A percentile compares a stretch with the other conserved stretches of the same genome.
phyloP scores from a whole-genome alignment of 1,140 invertebrate genomes.

The Drosophila sproati region DNA sequence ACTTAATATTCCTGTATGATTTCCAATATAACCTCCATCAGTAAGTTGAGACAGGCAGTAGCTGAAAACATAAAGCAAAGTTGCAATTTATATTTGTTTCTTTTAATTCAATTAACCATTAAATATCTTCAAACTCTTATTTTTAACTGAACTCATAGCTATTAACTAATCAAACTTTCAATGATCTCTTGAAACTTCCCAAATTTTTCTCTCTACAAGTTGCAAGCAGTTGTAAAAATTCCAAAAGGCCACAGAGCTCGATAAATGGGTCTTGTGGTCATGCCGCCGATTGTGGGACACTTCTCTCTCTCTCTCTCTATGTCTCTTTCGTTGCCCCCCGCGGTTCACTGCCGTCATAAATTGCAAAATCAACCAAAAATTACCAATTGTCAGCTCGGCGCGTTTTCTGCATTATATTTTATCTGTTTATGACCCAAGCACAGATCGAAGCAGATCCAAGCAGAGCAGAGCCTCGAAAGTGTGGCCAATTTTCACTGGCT shows the following conservation, averaged over 20 bases:
- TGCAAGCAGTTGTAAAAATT: background rate
- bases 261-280: conserved; percentile 62
- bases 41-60: background rate
- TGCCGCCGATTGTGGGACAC: conserved; percentile 34
- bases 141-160: background rate
- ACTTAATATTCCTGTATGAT: background rate
- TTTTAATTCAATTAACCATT: too few relatives aligned
- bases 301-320: background rate
- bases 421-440: conserved; percentile 47
- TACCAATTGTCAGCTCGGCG: conserved; percentile 53
- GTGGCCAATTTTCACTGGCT: conserved; percentile 66
- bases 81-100: background rate
- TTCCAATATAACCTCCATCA: background rate
- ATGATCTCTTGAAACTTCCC: background rate
- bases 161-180: too few relatives aligned
- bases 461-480: conserved; percentile 51
- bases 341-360: conserved; percentile 48
- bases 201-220: background rate
- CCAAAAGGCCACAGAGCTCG: background rate
- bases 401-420: conserved; percentile 26
- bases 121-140: too few relatives aligned
- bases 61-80: background rate
- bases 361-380: conserved; percentile 72
- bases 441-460: background rate
- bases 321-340: background rate